A percentile compares a stretch with the other conserved stretches of the same genome.
phyloP scores from a whole-genome alignment of 2,113 vertebrate genomes.

The Parotia lawesii region DNA sequence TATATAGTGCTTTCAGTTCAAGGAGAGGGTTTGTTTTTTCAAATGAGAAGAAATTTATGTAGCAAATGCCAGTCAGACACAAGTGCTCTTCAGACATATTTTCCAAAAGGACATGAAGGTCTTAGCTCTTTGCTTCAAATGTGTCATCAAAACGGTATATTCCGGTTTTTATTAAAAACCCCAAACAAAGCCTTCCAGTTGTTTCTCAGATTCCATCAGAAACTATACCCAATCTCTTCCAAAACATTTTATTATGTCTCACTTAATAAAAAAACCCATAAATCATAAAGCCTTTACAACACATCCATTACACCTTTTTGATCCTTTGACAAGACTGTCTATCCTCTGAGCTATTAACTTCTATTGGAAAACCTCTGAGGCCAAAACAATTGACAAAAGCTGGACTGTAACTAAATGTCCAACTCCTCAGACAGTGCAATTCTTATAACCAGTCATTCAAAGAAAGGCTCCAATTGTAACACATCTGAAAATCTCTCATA shows the following conservation, averaged over 20 bases:
- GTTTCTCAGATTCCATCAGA: neutral
- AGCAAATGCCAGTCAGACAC: neutral
- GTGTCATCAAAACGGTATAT: neutral
- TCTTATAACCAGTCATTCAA: neutral
- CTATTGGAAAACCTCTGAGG: neutral
- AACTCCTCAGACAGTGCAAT: fast-evolving
- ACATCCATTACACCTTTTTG: fast-evolving
- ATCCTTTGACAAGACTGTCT: neutral
- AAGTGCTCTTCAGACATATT: neutral
- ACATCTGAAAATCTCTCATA: neutral
- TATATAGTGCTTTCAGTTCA: neutral
- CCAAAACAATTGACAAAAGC: neutral
- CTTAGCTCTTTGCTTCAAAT: neutral
- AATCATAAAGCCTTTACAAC: neutral
- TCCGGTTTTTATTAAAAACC: neutral
- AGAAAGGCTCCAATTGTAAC: neutral
- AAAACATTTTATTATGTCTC: neutral
- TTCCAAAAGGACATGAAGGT: neutral
- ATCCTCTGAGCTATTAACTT: neutral
- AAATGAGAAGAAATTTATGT: neutral
- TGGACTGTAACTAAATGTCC: neutral
- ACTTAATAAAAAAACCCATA: fast-evolving
- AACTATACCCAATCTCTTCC: neutral
- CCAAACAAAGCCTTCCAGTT: neutral
- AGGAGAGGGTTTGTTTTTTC: neutral